Evolutionary conservation across 2,113 vertebrate genomes (phyloP), one percentile per base, ranked within the genome.

Genomic region (Onychostruthus taczanowskii): DNA sequence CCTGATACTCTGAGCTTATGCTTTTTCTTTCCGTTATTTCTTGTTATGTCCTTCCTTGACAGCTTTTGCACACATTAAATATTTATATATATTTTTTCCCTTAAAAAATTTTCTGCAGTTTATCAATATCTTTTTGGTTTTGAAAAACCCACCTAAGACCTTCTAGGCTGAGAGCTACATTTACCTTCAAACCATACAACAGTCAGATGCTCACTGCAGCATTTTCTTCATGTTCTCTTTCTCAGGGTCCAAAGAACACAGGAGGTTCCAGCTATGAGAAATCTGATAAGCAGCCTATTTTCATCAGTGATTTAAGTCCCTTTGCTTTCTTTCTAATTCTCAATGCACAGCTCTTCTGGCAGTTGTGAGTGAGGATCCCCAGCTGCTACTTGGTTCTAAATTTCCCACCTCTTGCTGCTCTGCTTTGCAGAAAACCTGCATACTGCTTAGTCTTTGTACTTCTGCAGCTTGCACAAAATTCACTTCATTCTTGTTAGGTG

Each of bases 1-100:
- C 70, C 67, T 0, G 1, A 93, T 91, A 85, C 50, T 87, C 82
- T 84, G 72, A 86, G 72, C 61, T 83, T 92, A 92, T 88, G 79
- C 22, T 84, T 96, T 93, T 94, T 67, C 44, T 84, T 84, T 88
- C 49, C 44, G 46, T 88, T 96, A 81, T 91, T 96, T 95, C 79
- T 94, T 74, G 63, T 86, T 88, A 61, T 12, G 79, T 63, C 72
- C 43, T 59, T 53, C 63, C 39, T 81, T 84, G 61, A 70, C 81
- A 75, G 28, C 41, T 90, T 96, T 96, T 97, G 81, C 30, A 67
- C 35, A 59, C 2, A 27, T 90, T 75, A 90, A 72, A 88, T 94
- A 94, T 83, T 86, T 89, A 91, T 56, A 77, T 33, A 61, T 73
- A 23, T 61, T 83, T 82, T 52, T 41, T 80, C 46, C 39, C 61